A percentile compares a stretch with the other conserved stretches of the same genome.
Conservation (phyloP, 2,797 vertebrate species). For the Sebastes baramenuke region DNA sequence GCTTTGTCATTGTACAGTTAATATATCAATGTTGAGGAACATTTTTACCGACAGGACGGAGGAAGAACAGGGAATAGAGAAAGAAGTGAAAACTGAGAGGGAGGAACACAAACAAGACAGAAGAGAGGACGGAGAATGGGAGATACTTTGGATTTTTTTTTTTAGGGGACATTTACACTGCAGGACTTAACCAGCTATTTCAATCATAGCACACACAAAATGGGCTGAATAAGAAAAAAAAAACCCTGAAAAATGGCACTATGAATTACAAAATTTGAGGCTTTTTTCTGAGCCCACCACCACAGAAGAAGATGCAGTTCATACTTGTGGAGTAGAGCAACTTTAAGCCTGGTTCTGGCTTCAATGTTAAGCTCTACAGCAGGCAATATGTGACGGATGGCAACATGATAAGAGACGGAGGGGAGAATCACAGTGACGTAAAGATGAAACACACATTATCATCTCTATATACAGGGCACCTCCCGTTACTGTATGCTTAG, state of each 20-base stretch:
- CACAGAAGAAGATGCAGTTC: not conserved
- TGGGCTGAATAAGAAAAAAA: not conserved
- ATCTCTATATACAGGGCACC: constrained; percentile 35
- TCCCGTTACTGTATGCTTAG: not conserved
- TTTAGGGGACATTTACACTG: constrained; percentile 4
- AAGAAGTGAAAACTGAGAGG: not conserved
- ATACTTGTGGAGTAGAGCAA: not conserved
- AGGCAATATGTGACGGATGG: constrained; percentile 47
- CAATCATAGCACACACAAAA: not conserved
- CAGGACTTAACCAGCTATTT: not conserved
- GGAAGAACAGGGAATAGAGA: not conserved
- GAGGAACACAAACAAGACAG: not conserved
- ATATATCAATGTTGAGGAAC: not conserved
- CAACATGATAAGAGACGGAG: constrained; percentile 21
- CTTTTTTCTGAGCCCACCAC: not conserved
- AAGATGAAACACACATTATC: constrained; percentile 1
- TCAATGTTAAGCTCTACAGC: not conserved
- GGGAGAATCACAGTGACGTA: constrained; percentile 38
- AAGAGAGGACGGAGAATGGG: not conserved
- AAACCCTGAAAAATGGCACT: constrained; percentile 9
- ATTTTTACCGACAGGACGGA: constrained; percentile 7
- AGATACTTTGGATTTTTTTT: not conserved
- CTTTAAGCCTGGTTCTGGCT: not conserved
- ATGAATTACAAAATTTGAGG: constrained; percentile 9
- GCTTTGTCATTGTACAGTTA: not conserved